Percentiles rank a stretch among this genome's conserved stretches.
Evolutionary conservation across 2,888 invertebrate genomes (phyloP).

Genomic region (Ecliptopera silaceata): DNA sequence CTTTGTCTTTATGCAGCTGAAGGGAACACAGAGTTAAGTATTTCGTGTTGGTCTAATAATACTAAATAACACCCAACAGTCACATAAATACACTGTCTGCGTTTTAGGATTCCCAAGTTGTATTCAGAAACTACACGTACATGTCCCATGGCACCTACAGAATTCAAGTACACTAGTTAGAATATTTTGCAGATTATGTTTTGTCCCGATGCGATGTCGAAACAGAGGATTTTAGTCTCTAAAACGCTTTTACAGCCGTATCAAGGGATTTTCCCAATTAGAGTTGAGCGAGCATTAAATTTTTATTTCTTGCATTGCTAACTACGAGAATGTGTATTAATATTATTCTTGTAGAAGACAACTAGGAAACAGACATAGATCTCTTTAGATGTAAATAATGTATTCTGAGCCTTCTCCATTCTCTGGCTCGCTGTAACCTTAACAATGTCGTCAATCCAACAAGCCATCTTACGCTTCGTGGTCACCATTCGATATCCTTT

Average conservation of each 20-base stretch:
- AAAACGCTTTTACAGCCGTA: slow-evolving; percentile 2
- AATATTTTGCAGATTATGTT: slow-evolving; percentile 15
- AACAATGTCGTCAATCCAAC: too few species aligned
- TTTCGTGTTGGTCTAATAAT: slow-evolving; percentile 16
- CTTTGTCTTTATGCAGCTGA: neutral
- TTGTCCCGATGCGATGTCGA: slow-evolving; percentile 4
- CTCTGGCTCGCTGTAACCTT: too few species aligned
- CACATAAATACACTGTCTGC: slow-evolving; percentile 25
- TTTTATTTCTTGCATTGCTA: neutral
- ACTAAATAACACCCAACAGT: slow-evolving; percentile 24
- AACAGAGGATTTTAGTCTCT: slow-evolving; percentile 4
- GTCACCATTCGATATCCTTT: too few species aligned
- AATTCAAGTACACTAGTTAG: slow-evolving; percentile 3
- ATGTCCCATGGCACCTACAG: slow-evolving; percentile 5
- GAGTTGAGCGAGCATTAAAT: neutral
- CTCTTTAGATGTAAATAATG: too few species aligned
- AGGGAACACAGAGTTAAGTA: slow-evolving; percentile 3
- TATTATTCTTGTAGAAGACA: neutral
- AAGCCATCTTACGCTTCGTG: too few species aligned
- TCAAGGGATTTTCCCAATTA: slow-evolving; percentile 9
- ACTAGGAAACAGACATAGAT: too few species aligned
- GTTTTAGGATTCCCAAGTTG: slow-evolving; percentile 20
- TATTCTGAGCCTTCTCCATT: too few species aligned
- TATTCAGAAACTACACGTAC: slow-evolving; percentile 17
- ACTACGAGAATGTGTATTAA: neutral